These are phyloP conservation scores for Myiopsitta monachus DNA, from an alignment of 2,113 vertebrate genomes.

Conservation along the genomic window DNA sequence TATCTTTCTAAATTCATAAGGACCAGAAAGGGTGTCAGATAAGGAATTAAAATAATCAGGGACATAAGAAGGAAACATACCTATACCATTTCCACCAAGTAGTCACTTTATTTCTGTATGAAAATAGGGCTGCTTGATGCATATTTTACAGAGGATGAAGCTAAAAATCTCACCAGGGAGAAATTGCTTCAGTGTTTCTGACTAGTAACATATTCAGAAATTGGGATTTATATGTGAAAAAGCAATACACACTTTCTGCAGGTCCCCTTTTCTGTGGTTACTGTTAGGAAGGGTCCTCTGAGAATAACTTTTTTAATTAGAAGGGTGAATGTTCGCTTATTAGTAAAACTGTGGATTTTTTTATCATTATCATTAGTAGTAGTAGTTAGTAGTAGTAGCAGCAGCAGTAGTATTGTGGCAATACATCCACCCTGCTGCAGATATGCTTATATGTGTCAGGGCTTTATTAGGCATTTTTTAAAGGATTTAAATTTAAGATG, in stretches of 20 bases:
- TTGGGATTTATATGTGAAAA: not conserved
- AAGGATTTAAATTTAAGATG: not conserved
- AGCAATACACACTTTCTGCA: not conserved
- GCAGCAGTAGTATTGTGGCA: not conserved
- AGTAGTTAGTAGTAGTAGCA: no score
- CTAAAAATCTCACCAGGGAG: not conserved
- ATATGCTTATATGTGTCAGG: not conserved
- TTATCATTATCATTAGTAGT: not conserved
- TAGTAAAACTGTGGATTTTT: not conserved
- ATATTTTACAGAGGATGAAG: slow-evolving; percentile 35
- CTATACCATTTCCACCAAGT: not conserved
- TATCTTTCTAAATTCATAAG: not conserved
- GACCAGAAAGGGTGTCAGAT: not conserved
- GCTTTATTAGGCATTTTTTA: not conserved
- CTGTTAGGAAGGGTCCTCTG: not conserved
- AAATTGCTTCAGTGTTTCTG: not conserved
- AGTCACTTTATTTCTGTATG: not conserved
- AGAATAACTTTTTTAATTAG: not conserved
- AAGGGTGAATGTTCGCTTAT: not conserved
- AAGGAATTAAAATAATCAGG: not conserved
- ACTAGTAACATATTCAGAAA: not conserved
- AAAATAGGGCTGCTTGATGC: not conserved
- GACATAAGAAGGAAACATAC: not conserved
- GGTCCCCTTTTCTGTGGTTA: not conserved
- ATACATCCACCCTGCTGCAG: not conserved